Evolutionary conservation across 1,140 invertebrate genomes (phyloP), one percentile per base, ranked within the genome.

Genomic region (Drosophila sp.): DNA sequence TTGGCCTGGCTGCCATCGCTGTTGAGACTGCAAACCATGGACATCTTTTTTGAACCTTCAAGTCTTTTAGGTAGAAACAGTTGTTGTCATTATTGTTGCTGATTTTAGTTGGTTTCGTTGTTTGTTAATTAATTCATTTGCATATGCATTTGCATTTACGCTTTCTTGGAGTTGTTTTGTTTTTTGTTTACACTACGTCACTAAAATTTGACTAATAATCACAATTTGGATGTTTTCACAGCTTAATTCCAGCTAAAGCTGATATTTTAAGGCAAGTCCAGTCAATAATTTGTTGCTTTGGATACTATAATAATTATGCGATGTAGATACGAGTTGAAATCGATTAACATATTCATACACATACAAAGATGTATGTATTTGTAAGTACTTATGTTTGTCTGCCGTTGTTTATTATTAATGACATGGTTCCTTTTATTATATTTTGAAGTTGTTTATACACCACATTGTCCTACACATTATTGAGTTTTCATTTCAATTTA

Each of bases 251-350:
- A 72, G 67, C 69, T 58, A 34, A 11, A 40, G 59, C 72, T 76
- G 67, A 48, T 87, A 87, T 65, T 84, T 46, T 86, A 86, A 87
- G 81, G 81, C 81, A 86, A 86, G 81, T 84, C 78, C 82, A 84
- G 81, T 84, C 65, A 53, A 58, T 45, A 46, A 61, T 71, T 77
- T 64, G 61, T 76, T 64, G 64, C 25, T 48, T 65, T 53, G 32
- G 32, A 56, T 70, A 41, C 64, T 72, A 54, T 29, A 29, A 4
- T 29, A 27, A 3, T 3, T 27, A 27, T 27, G 2, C 6, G 4
- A 29, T 29, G 6, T 29, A 29, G 27, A 29, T 2, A 29, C 27
- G 27, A 29, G 7, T 29, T 5, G 0, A 29, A 0, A 29, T 29
- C 27, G 27, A n/a, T n/a, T 18, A 27, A 32, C 34, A 62, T 32